Base-by-base conservation (phyloP, 2,113 vertebrate species). In the Aldabrachelys gigantea region DNA sequence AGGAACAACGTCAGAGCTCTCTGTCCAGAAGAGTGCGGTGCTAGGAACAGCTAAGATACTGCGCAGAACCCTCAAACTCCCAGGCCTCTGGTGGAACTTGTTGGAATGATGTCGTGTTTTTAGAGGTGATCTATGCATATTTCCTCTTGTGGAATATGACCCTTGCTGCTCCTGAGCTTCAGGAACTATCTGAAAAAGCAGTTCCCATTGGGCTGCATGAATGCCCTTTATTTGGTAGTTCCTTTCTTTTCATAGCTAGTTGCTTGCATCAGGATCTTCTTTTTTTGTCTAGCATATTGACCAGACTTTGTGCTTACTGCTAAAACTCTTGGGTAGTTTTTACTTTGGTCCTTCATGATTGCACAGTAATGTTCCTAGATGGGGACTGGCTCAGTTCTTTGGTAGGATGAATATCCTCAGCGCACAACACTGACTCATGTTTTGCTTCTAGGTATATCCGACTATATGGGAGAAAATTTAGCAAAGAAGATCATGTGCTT, bases 401-500 rank as follows among this genome's bases (percentile, higher is more conserved):
- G 9, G 5, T 80, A 54, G 91, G 75, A 72, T 19, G 11, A 38
- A 49, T 25, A 3, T n/a, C 4, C 35, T 81, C 47, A 2, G 29
- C 81, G 41, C 80, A 6, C 84, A 56, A 69, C 90, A 44, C 47
- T 87, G 91, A 75, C 52, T 75, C 69, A 1, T n/a, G 69, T 92
- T 95, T 89, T 84, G 69, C 87, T 94, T 97, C 10, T 95, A 99
- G 99, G 94, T 99, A 99, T 92, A 99, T 99, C 94, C 98, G 99
- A 85, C 97, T 99, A 17, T 99, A 99, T 94, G 99, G 99, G n/a
- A 98, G 99, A 88, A 99, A 99, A 97, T 99, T 99, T 97, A 99
- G 99, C 98, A 99, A 99, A 98, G 99, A 99, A 98, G 99, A 99
- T 98, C 99, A 99, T 91, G 99, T 99, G 94, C 98, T 99, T 93